phyloP scores from a whole-genome alignment of 2,113 vertebrate genomes.

The Etheostoma spectabile region DNA sequence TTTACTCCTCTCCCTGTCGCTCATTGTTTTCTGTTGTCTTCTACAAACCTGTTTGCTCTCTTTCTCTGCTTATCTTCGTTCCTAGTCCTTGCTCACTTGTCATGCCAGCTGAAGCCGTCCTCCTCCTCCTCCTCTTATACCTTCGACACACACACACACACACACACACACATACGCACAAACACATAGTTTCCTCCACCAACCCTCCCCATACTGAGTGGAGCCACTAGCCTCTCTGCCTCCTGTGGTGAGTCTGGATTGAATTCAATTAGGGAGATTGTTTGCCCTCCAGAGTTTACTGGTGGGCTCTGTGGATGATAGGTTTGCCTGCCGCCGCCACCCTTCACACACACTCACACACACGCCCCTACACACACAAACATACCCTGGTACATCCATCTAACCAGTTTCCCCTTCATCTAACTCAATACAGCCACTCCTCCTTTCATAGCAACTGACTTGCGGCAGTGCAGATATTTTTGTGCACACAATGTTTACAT shows the following conservation, averaged over 20 bases:
- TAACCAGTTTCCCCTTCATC: constrained; percentile 30
- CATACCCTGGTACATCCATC: constrained; percentile 26
- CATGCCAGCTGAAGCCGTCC: constrained; percentile 43
- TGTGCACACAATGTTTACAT: constrained; percentile 37
- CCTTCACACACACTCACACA: background rate
- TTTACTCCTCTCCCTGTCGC: constrained; percentile 10
- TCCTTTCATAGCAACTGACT: constrained; percentile 38
- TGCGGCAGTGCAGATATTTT: constrained; percentile 11
- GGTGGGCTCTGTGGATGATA: constrained; percentile 62
- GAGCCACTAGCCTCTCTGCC: constrained; percentile 57
- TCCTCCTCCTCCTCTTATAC: background rate
- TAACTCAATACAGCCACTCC: constrained; percentile 10
- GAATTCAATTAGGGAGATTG: constrained; percentile 82
- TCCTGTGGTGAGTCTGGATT: constrained; percentile 70
- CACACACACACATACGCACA: background rate
- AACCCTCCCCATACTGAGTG: constrained; percentile 50
- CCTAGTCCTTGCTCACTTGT: constrained; percentile 35
- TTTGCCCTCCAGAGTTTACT: constrained; percentile 75
- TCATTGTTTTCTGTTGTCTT: constrained; percentile 42
- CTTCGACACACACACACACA: background rate
- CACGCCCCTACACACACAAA: background rate
- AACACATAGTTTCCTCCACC: background rate
- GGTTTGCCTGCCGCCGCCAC: constrained; percentile 48
- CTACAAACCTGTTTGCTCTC: constrained; percentile 33
- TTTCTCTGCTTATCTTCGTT: constrained; percentile 41